phyloP scores from a whole-genome alignment of 1,140 invertebrate species.

The Microplitis mediator region DNA sequence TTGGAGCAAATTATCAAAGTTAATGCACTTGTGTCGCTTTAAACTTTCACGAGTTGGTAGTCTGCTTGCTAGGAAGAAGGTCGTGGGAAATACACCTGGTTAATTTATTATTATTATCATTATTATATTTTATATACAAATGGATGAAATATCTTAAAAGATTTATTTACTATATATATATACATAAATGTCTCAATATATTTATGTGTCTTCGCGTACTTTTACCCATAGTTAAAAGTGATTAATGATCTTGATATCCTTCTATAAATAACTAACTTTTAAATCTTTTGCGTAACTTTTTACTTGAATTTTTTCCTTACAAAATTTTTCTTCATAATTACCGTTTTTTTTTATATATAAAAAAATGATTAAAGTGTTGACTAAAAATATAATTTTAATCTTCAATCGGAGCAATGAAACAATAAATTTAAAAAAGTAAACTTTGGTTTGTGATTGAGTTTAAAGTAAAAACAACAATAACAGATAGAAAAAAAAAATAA shows the following conservation, averaged over 20 bases:
- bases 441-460: background rate
- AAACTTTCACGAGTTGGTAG: background rate
- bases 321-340: too few relatives aligned
- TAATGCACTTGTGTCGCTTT: background rate
- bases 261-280: background rate
- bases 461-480: background rate
- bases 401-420: too few relatives aligned
- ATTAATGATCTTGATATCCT: constrained; percentile 24
- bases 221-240: constrained; percentile 13
- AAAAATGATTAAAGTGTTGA: too few relatives aligned
- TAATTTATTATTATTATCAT: background rate
- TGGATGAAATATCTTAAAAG: background rate
- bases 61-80: constrained; percentile 1
- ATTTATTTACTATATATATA: background rate
- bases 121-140: background rate
- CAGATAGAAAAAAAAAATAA: background rate
- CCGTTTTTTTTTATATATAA: too few relatives aligned
- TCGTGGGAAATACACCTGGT: constrained; percentile 18
- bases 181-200: background rate
- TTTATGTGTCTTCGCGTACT: constrained; percentile 1
- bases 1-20: constrained; percentile 2
- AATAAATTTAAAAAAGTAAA: too few relatives aligned
- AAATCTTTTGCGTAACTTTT: background rate
- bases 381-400: too few relatives aligned
- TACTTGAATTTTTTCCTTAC: background rate